phyloP scores from a whole-genome alignment of 1,140 invertebrate species.

The Drosophila cardini region DNA sequence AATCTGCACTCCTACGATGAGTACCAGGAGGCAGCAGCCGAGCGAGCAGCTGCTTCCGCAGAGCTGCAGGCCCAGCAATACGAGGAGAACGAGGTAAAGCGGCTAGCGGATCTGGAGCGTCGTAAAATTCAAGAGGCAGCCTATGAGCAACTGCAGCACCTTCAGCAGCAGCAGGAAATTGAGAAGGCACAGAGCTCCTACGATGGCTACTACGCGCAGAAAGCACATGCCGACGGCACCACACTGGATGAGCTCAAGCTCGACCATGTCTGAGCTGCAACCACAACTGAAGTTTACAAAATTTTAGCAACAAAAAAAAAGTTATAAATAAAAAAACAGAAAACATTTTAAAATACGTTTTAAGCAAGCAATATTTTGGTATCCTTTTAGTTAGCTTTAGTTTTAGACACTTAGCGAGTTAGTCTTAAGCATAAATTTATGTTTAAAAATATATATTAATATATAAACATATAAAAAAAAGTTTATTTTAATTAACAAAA shows the following conservation, averaged over 20 bases:
- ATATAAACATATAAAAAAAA: slow-evolving; percentile 28
- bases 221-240: slow-evolving; percentile 58
- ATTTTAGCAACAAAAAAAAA: slow-evolving; percentile 24
- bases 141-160: slow-evolving; percentile 67
- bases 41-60: slow-evolving; percentile 68
- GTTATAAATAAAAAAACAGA: not conserved
- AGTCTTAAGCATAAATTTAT: slow-evolving; percentile 23
- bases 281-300: slow-evolving; percentile 25
- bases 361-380: slow-evolving; percentile 59
- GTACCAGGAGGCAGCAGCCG: slow-evolving; percentile 71
- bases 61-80: slow-evolving; percentile 74
- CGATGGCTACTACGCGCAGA: slow-evolving; percentile 73
- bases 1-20: slow-evolving; percentile 71
- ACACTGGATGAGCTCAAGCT: slow-evolving; percentile 60
- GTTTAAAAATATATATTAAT: slow-evolving; percentile 9
- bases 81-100: slow-evolving; percentile 71
- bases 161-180: slow-evolving; percentile 71
- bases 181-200: slow-evolving; percentile 73
- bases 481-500: not conserved
- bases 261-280: slow-evolving; percentile 59
- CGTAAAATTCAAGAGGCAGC: slow-evolving; percentile 73
- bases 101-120: slow-evolving; percentile 65
- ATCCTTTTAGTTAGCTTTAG: slow-evolving; percentile 23
- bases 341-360: slow-evolving; percentile 2
- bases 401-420: slow-evolving; percentile 20